A percentile compares a stretch with the other conserved stretches of the same genome.
Evolutionary conservation across 53 echinoderm and acorn worm genomes (phyloP).

Genomic region (Crossaster papposus): DNA sequence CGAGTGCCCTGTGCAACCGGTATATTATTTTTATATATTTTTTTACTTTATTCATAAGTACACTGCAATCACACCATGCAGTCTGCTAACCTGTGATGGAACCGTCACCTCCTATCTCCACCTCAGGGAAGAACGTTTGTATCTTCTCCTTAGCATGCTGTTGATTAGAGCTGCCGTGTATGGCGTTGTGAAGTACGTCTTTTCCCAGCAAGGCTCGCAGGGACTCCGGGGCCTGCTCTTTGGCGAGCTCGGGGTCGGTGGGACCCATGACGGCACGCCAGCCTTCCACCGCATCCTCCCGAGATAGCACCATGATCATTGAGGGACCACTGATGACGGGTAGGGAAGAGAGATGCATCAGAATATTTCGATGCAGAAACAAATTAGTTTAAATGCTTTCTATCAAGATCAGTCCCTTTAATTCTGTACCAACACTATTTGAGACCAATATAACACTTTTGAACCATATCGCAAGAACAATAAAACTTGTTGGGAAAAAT

Average conservation of each 20-base stretch:
- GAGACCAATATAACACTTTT: too few relatives aligned
- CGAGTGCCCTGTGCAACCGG: too few relatives aligned
- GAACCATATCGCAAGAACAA: too few relatives aligned
- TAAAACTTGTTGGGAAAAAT: too few relatives aligned
- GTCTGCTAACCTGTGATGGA: slow-evolving; percentile 67
- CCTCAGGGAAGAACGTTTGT: slow-evolving; percentile 81
- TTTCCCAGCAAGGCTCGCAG: slow-evolving; percentile 91
- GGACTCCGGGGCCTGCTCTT: slow-evolving; percentile 93
- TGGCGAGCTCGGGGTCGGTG: slow-evolving; percentile 86
- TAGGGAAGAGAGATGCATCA: slow-evolving; percentile 16
- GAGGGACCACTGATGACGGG: slow-evolving; percentile 83
- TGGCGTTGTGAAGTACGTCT: slow-evolving; percentile 86
- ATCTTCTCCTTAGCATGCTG: slow-evolving; percentile 78
- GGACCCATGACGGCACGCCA: slow-evolving; percentile 95
- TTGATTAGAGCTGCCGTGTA: slow-evolving; percentile 83
- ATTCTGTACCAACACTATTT: too few relatives aligned
- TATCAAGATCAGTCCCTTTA: too few relatives aligned
- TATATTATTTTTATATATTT: too few relatives aligned
- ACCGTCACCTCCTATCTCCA: slow-evolving; percentile 71
- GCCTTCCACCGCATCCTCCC: slow-evolving; percentile 88
- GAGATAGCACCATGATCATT: slow-evolving; percentile 86
- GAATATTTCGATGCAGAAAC: neutral
- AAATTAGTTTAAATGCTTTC: too few relatives aligned
- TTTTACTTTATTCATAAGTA: neutral
- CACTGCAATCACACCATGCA: neutral